Evolutionary conservation across 2,797 vertebrate genomes (phyloP).

Genomic region (Chiroxiphia lanceolata): DNA sequence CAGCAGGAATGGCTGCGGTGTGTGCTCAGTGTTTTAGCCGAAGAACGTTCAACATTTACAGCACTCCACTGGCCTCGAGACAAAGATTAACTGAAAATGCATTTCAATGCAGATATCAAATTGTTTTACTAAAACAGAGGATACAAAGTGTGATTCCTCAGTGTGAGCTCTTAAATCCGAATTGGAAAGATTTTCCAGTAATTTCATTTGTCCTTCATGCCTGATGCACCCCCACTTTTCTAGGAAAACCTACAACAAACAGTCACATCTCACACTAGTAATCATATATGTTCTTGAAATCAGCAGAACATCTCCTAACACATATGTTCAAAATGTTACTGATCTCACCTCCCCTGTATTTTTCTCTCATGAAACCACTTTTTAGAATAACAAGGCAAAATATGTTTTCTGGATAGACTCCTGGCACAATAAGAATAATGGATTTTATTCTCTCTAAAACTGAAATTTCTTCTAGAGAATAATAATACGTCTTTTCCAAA

Average conservation of each 20-base stretch:
- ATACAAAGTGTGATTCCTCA: neutral
- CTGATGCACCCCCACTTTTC: neutral
- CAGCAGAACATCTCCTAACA: neutral
- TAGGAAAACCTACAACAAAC: neutral
- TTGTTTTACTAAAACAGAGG: neutral
- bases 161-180: neutral
- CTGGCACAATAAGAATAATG: neutral
- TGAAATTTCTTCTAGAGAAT: neutral
- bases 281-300: neutral
- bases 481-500: neutral
- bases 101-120: neutral
- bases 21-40: conserved; percentile 38
- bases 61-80: neutral
- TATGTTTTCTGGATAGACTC: neutral
- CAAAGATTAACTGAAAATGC: conserved; percentile 19
- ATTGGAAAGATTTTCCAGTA: neutral
- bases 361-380: neutral
- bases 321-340: neutral
- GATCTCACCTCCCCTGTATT: neutral
- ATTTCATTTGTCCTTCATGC: neutral
- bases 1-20: neutral
- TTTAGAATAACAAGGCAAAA: neutral
- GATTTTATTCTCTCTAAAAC: neutral
- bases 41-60: neutral
- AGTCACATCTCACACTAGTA: neutral